A percentile compares a stretch with the other conserved stretches of the same genome.
Evolutionary conservation across 2,113 vertebrate species (phyloP).

Genomic region (Triplophysa siluroides): DNA sequence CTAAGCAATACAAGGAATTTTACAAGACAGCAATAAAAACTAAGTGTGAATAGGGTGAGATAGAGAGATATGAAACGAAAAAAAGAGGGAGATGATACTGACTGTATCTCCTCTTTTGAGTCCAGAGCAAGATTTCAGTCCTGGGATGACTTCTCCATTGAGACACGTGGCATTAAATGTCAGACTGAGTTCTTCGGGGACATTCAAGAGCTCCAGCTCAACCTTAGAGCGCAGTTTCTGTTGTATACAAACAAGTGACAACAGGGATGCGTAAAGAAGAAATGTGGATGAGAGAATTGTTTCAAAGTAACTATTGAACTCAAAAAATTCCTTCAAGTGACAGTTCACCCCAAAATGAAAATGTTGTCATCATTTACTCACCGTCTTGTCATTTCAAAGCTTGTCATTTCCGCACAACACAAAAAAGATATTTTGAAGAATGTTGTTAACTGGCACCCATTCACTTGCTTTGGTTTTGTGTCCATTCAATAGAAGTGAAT

Average conservation of each 20-base stretch:
- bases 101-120: slow-evolving; percentile 89
- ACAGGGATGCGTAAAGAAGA: not conserved
- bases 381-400: too few species aligned
- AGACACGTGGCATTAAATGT: slow-evolving; percentile 85
- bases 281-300: not conserved
- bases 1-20: not conserved
- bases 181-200: slow-evolving; percentile 83
- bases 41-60: not conserved
- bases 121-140: slow-evolving; percentile 80
- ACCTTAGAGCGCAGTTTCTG: slow-evolving; percentile 89
- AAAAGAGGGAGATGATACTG: slow-evolving; percentile 53
- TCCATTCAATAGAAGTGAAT: too few species aligned
- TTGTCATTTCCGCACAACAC: too few species aligned
- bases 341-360: too few species aligned
- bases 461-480: too few species aligned
- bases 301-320: not conserved
- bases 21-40: too few species aligned
- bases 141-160: slow-evolving; percentile 78
- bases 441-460: too few species aligned
- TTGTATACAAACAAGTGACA: not conserved
- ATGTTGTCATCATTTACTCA: too few species aligned
- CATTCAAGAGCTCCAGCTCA: slow-evolving; percentile 83
- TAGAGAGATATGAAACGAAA: not conserved
- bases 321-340: not conserved
- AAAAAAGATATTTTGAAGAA: too few species aligned